A percentile compares a stretch with the other conserved stretches of the same genome.
Evolutionary conservation across 2,797 vertebrate species (phyloP).

Genomic region (Leptodactylus fallax): DNA sequence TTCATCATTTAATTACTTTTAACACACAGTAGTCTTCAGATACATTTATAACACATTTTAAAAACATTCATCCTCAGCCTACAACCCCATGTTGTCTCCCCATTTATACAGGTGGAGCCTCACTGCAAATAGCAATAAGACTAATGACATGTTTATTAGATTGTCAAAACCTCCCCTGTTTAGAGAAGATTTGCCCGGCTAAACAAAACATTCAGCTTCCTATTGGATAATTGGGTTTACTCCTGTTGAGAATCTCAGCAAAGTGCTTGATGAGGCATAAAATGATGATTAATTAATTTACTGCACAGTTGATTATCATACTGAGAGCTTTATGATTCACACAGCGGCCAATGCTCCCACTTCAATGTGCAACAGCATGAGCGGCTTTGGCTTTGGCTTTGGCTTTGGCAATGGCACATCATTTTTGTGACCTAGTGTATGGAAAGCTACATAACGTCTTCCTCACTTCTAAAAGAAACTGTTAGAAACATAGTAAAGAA

Average conservation of each 20-base stretch:
- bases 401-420: conserved; percentile 73
- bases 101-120: conserved; percentile 84
- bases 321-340: conserved; percentile 96
- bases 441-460: conserved; percentile 66
- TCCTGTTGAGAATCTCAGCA: conserved; percentile 88
- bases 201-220: conserved; percentile 93
- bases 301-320: conserved; percentile 98
- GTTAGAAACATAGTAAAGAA: no score
- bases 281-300: conserved; percentile 99
- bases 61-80: neutral
- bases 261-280: conserved; percentile 99
- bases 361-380: conserved; percentile 74
- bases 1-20: neutral
- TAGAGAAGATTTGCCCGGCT: conserved; percentile 83
- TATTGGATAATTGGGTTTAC: conserved; percentile 89
- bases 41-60: conserved; percentile 4
- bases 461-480: no score
- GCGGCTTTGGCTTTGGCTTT: conserved; percentile 72
- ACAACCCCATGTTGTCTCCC: conserved; percentile 65
- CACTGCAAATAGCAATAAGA: conserved; percentile 86
- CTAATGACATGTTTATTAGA: conserved; percentile 97
- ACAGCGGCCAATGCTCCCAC: conserved; percentile 87
- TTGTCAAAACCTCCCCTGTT: conserved; percentile 88
- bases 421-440: conserved; percentile 80
- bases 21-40: neutral